phyloP scores from a whole-genome alignment of 1,140 invertebrate genomes.

The Camponotus vicinus region DNA sequence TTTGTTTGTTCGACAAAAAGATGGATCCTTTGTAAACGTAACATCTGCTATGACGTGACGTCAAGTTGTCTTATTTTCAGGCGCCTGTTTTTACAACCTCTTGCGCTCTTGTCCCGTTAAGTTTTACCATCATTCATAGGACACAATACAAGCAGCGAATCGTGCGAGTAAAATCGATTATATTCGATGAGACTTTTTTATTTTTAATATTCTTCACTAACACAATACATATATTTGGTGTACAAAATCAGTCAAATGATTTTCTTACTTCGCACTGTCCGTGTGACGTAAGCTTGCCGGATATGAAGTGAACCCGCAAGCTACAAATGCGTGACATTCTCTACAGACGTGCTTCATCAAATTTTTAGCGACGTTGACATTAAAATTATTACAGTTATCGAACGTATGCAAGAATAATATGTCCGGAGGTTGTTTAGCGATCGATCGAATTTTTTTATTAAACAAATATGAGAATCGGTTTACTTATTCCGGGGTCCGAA shows the following conservation, averaged over 20 bases:
- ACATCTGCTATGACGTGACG: slow-evolving; percentile 60
- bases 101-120: neutral
- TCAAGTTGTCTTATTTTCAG: slow-evolving; percentile 26
- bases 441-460: slow-evolving; percentile 41
- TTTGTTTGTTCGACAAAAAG: slow-evolving; percentile 30
- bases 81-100: slow-evolving; percentile 1
- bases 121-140: neutral
- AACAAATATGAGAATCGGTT: neutral
- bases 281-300: neutral
- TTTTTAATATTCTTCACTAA: neutral
- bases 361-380: slow-evolving; percentile 35
- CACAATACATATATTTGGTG: neutral
- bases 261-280: neutral
- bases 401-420: slow-evolving; percentile 51
- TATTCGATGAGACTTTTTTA: neutral
- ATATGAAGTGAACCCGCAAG: neutral
- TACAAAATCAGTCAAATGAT: neutral
- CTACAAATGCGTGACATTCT: slow-evolving; percentile 21
- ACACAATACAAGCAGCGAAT: neutral
- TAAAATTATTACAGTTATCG: slow-evolving; percentile 30
- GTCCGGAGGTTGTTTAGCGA: slow-evolving; percentile 15
- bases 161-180: neutral
- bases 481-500: neutral
- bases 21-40: slow-evolving; percentile 47
- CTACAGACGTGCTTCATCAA: slow-evolving; percentile 8